These are phyloP conservation scores for Drosophila mauritiana DNA, from an alignment of 1,140 invertebrate species.

Conservation along the genomic window DNA sequence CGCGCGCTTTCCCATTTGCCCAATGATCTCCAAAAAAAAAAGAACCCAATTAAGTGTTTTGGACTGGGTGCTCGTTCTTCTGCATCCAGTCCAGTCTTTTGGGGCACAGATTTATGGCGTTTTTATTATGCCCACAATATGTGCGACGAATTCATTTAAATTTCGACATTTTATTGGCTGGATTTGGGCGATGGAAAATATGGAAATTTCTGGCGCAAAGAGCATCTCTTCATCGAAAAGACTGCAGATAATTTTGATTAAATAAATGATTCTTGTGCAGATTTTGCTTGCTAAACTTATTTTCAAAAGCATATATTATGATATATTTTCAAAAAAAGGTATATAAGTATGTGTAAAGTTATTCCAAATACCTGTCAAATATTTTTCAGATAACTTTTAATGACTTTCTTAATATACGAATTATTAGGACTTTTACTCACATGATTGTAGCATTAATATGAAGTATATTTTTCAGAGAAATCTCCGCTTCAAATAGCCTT, in stretches of 20 bases:
- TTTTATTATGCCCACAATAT: conserved; percentile 55
- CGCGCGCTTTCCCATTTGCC: conserved; percentile 3
- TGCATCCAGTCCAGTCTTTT: conserved; percentile 41
- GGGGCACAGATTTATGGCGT: conserved; percentile 54
- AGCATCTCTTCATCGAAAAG: conserved; percentile 3
- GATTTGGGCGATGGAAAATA: background rate
- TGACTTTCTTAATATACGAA: too few species aligned
- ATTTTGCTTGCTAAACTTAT: conserved; percentile 8
- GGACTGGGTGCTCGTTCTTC: conserved; percentile 17
- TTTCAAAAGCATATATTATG: conserved; percentile 15
- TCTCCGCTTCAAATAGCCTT: conserved; percentile 24
- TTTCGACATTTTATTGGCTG: conserved; percentile 10
- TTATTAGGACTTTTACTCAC: background rate
- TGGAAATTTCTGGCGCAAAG: background rate
- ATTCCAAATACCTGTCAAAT: too few species aligned
- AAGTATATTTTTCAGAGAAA: background rate
- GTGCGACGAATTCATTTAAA: conserved; percentile 64
- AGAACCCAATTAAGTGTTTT: conserved; percentile 33
- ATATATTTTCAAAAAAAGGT: too few species aligned
- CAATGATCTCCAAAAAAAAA: conserved; percentile 17
- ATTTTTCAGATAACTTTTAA: too few species aligned
- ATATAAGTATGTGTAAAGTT: too few species aligned
- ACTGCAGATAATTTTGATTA: conserved; percentile 29
- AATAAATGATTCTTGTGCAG: conserved; percentile 12
- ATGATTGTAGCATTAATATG: too few species aligned